Evolutionary conservation across 2,113 vertebrate species (phyloP).

Genomic region (Lasiurus borealis): DNA sequence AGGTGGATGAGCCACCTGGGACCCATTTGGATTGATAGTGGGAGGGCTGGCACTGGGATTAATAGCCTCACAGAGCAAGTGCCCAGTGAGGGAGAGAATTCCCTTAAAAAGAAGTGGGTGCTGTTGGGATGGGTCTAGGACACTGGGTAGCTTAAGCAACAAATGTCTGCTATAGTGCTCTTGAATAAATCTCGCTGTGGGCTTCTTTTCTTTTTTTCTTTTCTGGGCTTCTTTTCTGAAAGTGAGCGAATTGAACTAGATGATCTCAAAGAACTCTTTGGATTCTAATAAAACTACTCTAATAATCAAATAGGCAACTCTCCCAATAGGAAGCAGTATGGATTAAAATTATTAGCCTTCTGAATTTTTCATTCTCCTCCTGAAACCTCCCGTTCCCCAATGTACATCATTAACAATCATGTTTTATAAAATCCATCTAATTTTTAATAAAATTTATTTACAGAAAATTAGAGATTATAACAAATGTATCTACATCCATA

Average conservation of each 20-base stretch:
- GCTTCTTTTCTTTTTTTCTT: neutral
- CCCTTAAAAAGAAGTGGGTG: no score
- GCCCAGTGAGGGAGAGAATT: neutral
- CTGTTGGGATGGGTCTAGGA: neutral
- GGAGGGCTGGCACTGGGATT: neutral
- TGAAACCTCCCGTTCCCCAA: neutral
- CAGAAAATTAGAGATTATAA: neutral
- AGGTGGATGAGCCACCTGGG: neutral
- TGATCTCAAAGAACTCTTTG: neutral
- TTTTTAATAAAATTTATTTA: slow-evolving; percentile 5
- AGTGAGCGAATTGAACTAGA: neutral
- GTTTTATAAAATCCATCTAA: neutral
- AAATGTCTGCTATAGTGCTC: neutral
- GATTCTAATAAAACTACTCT: neutral
- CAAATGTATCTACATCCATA: neutral
- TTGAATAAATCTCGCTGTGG: neutral
- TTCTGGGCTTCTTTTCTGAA: neutral
- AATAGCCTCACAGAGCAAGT: neutral
- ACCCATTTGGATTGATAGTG: neutral
- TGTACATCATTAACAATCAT: neutral
- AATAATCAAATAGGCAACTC: neutral
- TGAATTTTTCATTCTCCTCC: neutral
- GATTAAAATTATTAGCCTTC: neutral
- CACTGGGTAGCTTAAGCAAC: neutral
- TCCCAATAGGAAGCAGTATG: neutral